These are phyloP conservation scores for Oreochromis spilurus DNA, from an alignment of 2,113 vertebrate genomes.

Conservation along the genomic window DNA sequence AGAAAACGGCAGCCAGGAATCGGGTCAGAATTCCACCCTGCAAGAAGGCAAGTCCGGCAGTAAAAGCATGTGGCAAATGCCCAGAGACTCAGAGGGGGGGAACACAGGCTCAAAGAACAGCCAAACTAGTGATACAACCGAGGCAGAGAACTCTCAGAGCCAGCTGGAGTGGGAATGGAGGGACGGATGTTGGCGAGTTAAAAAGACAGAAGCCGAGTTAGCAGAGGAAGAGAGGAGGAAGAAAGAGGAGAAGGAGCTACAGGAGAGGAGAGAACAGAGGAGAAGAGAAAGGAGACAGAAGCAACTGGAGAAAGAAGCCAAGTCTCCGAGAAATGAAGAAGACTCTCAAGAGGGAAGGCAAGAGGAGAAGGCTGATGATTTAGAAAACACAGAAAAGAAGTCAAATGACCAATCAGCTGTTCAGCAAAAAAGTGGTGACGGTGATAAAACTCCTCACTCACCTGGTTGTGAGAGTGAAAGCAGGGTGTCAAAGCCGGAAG, in stretches of 20 bases:
- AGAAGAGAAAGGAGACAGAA: slow-evolving; percentile 53
- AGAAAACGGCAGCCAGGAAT: slow-evolving; percentile 14
- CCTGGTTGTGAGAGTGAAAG: background rate
- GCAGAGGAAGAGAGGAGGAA: slow-evolving; percentile 59
- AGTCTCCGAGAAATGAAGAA: background rate
- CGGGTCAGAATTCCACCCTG: background rate
- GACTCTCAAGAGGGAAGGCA: slow-evolving; percentile 6
- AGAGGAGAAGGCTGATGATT: slow-evolving; percentile 17
- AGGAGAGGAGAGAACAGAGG: slow-evolving; percentile 54
- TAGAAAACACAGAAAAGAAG: slow-evolving; percentile 3
- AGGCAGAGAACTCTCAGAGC: background rate
- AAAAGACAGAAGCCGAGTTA: slow-evolving; percentile 56
- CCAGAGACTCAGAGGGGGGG: slow-evolving; percentile 7
- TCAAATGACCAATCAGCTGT: background rate
- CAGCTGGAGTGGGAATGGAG: slow-evolving; percentile 68
- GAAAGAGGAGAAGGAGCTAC: slow-evolving; percentile 39
- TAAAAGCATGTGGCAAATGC: slow-evolving; percentile 43
- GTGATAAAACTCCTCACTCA: background rate
- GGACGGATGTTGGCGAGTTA: slow-evolving; percentile 66
- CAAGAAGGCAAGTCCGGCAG: slow-evolving; percentile 19
- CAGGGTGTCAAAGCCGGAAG: background rate
- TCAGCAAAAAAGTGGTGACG: background rate
- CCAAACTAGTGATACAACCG: background rate
- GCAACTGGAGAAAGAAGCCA: slow-evolving; percentile 43
- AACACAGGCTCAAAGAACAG: slow-evolving; percentile 5